These are phyloP conservation scores for Hyposoter didymator DNA, from an alignment of 2,888 invertebrate species.

Conservation along the genomic window DNA sequence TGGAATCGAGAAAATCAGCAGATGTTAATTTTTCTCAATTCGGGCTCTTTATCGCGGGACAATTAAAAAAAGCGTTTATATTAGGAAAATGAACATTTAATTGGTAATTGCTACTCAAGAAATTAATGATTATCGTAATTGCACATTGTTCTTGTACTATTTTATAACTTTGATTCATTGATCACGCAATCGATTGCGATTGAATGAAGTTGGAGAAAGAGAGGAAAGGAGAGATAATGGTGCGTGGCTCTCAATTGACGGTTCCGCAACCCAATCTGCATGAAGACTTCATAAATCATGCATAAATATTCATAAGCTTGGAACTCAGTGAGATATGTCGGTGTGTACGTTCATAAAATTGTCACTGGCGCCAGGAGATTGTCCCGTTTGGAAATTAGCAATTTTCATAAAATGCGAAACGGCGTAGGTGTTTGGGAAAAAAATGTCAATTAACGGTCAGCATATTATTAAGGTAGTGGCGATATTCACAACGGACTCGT, in stretches of 20 bases:
- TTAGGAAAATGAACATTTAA: not conserved
- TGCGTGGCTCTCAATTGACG: slow-evolving; percentile 43
- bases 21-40: not conserved
- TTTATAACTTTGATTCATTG: not conserved
- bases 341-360: slow-evolving; percentile 32
- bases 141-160: not conserved
- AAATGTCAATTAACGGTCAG: slow-evolving; percentile 52
- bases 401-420: slow-evolving; percentile 52
- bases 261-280: slow-evolving; percentile 61
- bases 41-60: not conserved
- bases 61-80: not conserved
- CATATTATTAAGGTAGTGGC: slow-evolving; percentile 37
- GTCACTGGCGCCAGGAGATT: slow-evolving; percentile 56
- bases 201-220: slow-evolving; percentile 5
- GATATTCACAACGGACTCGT: slow-evolving; percentile 3
- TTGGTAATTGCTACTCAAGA: not conserved
- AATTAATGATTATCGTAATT: not conserved
- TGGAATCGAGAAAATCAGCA: not conserved
- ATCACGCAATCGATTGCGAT: slow-evolving; percentile 11
- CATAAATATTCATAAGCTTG: slow-evolving; percentile 49
- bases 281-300: slow-evolving; percentile 54
- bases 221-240: slow-evolving; percentile 17
- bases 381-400: slow-evolving; percentile 34
- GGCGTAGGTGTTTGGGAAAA: slow-evolving; percentile 46
- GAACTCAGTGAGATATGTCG: not conserved